These are phyloP conservation scores for Emmelina monodactyla DNA, from an alignment of 2,888 invertebrate species.

Conservation along the genomic window DNA sequence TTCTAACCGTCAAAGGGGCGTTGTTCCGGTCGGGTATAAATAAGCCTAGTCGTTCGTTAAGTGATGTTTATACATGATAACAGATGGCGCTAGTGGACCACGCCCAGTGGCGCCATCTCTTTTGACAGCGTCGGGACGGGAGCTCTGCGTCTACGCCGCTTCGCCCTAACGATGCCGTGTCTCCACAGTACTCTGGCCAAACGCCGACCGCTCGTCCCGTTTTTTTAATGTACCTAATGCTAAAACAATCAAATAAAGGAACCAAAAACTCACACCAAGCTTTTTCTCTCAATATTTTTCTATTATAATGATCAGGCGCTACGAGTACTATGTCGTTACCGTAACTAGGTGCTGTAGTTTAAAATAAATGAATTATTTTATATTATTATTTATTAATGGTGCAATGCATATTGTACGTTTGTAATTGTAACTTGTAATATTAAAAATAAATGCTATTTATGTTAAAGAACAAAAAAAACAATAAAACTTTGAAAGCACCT, in stretches of 20 bases:
- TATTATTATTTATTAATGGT: slow-evolving; percentile 62
- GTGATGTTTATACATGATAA: slow-evolving; percentile 35
- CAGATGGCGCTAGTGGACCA: slow-evolving; percentile 27
- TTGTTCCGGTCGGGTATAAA: slow-evolving; percentile 63
- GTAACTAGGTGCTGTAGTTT: slow-evolving; percentile 46
- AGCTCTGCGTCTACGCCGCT: slow-evolving; percentile 39
- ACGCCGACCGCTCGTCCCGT: slow-evolving; percentile 53
- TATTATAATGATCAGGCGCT: slow-evolving; percentile 47
- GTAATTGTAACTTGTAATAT: slow-evolving; percentile 61
- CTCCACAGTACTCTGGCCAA: slow-evolving; percentile 40
- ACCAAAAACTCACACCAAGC: slow-evolving; percentile 48
- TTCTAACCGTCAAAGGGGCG: slow-evolving; percentile 50
- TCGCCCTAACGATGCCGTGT: slow-evolving; percentile 56
- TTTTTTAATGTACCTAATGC: slow-evolving; percentile 35
- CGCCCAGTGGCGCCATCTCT: slow-evolving; percentile 25
- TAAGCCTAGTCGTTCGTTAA: slow-evolving; percentile 61
- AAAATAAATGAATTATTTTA: slow-evolving; percentile 58
- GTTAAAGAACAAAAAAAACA: slow-evolving; percentile 62
- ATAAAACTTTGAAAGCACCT: slow-evolving; percentile 54
- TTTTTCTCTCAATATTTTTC: slow-evolving; percentile 59
- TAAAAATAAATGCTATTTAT: slow-evolving; percentile 66
- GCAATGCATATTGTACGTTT: slow-evolving; percentile 60
- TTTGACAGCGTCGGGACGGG: slow-evolving; percentile 38
- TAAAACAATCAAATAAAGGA: slow-evolving; percentile 55
- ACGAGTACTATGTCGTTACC: slow-evolving; percentile 35